These are phyloP conservation scores for Psephotus haematonotus DNA, from an alignment of 2,113 vertebrate genomes.

Conservation along the genomic window DNA sequence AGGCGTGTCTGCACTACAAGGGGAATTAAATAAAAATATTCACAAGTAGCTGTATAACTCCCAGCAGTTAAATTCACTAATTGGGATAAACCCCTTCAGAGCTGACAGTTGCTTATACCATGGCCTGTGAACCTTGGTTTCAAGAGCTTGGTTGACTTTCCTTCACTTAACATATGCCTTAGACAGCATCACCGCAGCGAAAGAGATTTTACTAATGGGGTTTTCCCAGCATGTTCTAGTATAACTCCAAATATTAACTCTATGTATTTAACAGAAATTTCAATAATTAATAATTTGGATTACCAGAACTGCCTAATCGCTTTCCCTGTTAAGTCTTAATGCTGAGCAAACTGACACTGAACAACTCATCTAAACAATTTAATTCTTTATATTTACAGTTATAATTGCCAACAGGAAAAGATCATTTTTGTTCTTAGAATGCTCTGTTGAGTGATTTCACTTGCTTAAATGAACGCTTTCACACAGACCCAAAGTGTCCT, in stretches of 20 bases:
- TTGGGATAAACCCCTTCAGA: accelerated
- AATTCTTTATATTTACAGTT: neutral
- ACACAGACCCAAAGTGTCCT: neutral
- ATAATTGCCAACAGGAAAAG: neutral
- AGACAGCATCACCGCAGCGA: neutral
- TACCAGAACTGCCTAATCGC: neutral
- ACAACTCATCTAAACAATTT: neutral
- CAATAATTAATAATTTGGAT: slow-evolving; percentile 42
- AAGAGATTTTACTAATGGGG: neutral
- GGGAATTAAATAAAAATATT: neutral
- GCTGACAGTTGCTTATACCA: neutral
- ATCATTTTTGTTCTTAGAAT: neutral
- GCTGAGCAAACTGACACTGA: neutral
- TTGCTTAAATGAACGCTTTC: neutral
- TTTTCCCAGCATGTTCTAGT: neutral
- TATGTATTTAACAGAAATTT: slow-evolving; percentile 7
- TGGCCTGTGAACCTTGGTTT: neutral
- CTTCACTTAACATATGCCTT: neutral
- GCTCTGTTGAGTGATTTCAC: neutral
- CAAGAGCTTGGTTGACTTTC: neutral
- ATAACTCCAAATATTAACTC: neutral
- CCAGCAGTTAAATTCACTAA: neutral
- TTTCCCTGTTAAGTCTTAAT: neutral
- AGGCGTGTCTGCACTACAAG: neutral
- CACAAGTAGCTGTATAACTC: neutral